A percentile compares a stretch with the other conserved stretches of the same genome.
Evolutionary conservation across 2,888 invertebrate species (phyloP).

Genomic region (Lepas anatifera): DNA sequence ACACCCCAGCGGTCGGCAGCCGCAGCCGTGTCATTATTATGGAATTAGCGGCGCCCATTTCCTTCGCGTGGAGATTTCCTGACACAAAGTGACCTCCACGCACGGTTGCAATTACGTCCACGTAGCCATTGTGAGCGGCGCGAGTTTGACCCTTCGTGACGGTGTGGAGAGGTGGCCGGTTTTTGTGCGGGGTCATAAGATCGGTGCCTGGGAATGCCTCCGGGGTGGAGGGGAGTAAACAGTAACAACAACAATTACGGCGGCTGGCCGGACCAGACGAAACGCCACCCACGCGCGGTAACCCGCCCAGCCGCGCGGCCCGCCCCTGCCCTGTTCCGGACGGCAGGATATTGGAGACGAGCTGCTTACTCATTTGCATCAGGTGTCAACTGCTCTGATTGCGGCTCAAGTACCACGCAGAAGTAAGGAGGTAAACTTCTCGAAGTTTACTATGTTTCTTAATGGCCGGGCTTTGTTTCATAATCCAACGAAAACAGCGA

Average conservation of each 20-base stretch:
- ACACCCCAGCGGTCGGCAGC: neutral
- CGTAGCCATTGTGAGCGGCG: neutral
- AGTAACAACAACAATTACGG: constrained; percentile 9
- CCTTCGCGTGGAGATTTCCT: constrained; percentile 5
- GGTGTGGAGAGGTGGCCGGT: neutral
- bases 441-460: no score
- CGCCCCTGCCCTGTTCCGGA: no score
- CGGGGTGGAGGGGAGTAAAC: neutral
- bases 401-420: no score
- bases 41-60: constrained; percentile 11
- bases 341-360: no score
- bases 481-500: no score
- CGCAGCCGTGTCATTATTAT: constrained; percentile 9
- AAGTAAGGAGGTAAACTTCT: no score
- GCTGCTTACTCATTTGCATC: no score
- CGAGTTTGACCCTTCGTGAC: constrained; percentile 4
- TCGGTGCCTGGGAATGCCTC: neutral
- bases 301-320: no score
- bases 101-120: neutral
- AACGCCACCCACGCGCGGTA: neutral
- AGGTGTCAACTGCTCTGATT: no score
- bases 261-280: neutral
- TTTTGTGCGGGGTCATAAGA: constrained; percentile 1
- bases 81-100: constrained; percentile 2
- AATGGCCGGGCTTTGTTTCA: no score